Conservation (phyloP, 2,113 vertebrate genomes). For the Hystrix brachyura region DNA sequence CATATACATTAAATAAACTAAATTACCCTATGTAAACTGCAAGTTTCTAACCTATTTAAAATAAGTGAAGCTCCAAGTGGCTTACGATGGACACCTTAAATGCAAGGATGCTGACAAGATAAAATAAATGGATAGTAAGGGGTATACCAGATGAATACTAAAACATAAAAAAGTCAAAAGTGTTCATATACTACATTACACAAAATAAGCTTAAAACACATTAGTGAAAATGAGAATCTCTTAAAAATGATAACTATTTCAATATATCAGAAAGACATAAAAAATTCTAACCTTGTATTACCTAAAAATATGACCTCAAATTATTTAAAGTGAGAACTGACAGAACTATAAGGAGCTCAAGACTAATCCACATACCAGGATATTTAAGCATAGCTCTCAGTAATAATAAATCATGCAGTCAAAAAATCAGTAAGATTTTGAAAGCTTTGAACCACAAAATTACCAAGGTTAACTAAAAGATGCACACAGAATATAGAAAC, state of each 20-base stretch:
- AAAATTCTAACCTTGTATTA: background rate
- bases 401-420: background rate
- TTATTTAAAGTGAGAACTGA: constrained; percentile 42
- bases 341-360: background rate
- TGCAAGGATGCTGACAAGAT: background rate
- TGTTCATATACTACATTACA: background rate
- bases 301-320: constrained; percentile 49
- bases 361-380: background rate
- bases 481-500: background rate
- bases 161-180: background rate
- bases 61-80: background rate
- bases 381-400: background rate
- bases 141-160: background rate
- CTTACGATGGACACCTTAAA: background rate
- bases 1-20: background rate
- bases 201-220: constrained; percentile 18
- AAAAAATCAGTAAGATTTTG: constrained; percentile 46
- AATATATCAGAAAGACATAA: constrained; percentile 1
- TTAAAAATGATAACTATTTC: constrained; percentile 26
- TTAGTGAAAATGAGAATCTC: background rate
- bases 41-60: background rate
- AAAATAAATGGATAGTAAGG: background rate
- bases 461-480: constrained; percentile 46
- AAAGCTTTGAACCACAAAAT: constrained; percentile 53
- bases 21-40: background rate